A percentile compares a stretch with the other conserved stretches of the same genome.
Evolutionary conservation across 2,797 vertebrate genomes (phyloP).

Genomic region (Megaceryle alcyon): DNA sequence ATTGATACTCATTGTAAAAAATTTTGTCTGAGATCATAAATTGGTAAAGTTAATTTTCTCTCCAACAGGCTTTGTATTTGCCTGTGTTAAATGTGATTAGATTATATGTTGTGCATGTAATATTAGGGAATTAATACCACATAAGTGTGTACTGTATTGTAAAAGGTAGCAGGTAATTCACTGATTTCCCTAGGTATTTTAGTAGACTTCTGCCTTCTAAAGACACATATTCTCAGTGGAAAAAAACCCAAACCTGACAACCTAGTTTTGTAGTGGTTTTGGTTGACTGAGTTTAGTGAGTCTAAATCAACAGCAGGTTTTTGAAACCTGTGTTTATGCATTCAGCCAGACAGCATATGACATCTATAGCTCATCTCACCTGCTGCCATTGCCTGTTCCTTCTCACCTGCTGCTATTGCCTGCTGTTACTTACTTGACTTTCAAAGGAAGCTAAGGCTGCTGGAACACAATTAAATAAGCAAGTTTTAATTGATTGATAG

Average conservation of each 20-base stretch:
- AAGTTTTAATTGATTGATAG: not conserved
- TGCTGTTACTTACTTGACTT: slow-evolving; percentile 43
- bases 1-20: not conserved
- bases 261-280: not conserved
- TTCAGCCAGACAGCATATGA: not conserved
- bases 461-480: not conserved
- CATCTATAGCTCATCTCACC: not conserved
- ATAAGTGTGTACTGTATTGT: not conserved
- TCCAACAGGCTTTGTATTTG: not conserved
- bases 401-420: slow-evolving; percentile 33
- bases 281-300: not conserved
- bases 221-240: not conserved
- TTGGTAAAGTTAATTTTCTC: not conserved
- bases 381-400: slow-evolving; percentile 28
- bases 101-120: not conserved
- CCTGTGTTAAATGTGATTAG: not conserved
- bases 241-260: not conserved
- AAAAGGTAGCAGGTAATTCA: not conserved
- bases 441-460: slow-evolving; percentile 21
- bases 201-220: not conserved
- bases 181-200: not conserved
- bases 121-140: not conserved
- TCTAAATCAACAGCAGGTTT: not conserved
- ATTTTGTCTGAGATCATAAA: not conserved
- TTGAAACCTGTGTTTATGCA: not conserved